A percentile compares a stretch with the other conserved stretches of the same genome.
Evolutionary conservation across 2,113 vertebrate species (phyloP).

Genomic region (Gopherus flavomarginatus): DNA sequence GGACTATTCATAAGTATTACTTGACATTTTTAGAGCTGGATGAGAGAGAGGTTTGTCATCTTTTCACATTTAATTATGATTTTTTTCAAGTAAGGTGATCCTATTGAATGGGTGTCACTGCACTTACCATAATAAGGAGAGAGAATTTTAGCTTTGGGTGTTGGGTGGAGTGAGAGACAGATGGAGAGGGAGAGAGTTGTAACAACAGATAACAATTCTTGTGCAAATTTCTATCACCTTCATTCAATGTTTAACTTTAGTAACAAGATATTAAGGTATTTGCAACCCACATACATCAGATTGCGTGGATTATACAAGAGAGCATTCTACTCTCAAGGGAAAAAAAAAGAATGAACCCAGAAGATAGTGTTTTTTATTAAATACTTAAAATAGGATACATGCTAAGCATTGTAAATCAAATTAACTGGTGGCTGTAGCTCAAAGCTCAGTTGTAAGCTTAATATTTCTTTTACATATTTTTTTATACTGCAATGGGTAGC

Average conservation of each 20-base stretch:
- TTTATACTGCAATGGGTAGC: background rate
- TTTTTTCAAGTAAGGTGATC: constrained; percentile 33
- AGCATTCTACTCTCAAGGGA: background rate
- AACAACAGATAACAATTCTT: too few relatives aligned
- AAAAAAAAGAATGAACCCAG: background rate
- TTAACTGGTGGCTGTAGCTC: background rate
- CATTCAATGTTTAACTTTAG: background rate
- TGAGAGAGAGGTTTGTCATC: background rate
- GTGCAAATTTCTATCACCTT: too few relatives aligned
- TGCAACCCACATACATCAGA: constrained; percentile 37
- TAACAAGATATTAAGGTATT: constrained; percentile 46
- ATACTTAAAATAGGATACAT: constrained; percentile 1
- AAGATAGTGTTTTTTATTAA: background rate
- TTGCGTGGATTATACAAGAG: background rate
- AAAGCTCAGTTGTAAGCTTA: background rate
- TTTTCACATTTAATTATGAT: constrained; percentile 38
- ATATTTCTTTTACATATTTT: background rate
- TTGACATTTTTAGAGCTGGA: constrained; percentile 48
- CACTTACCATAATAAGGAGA: background rate
- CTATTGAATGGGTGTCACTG: background rate
- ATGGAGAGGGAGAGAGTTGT: background rate
- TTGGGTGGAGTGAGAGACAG: background rate
- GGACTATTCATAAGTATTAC: constrained; percentile 41
- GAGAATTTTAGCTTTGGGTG: constrained; percentile 2
- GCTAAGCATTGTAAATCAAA: constrained; percentile 20